phyloP scores from a whole-genome alignment of 2,797 vertebrate species.

The Prionace glauca region DNA sequence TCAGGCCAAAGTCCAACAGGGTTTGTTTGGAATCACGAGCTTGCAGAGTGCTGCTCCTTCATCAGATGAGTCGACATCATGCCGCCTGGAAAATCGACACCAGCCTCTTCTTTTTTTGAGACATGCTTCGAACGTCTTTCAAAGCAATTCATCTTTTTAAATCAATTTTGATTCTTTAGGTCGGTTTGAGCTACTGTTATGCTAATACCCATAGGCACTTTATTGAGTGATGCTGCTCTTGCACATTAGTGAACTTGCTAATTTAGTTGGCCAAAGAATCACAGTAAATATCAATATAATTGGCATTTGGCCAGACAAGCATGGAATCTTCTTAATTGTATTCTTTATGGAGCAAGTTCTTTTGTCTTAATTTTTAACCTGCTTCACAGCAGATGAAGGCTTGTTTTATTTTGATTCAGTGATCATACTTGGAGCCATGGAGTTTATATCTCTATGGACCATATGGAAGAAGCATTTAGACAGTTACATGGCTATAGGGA shows the following conservation, averaged over 20 bases:
- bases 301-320: constrained; percentile 4
- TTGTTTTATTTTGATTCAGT: neutral
- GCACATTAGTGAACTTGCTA: neutral
- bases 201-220: constrained; percentile 3
- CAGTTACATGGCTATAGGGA: too few relatives aligned
- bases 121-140: neutral
- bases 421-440: neutral
- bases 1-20: too few relatives aligned
- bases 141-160: neutral
- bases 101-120: neutral
- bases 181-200: neutral
- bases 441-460: neutral
- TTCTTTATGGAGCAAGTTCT: neutral
- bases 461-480: too few relatives aligned
- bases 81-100: neutral
- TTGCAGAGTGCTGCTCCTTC: too few relatives aligned
- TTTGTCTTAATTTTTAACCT: neutral
- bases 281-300: neutral
- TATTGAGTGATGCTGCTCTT: neutral
- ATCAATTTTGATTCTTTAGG: neutral
- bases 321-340: neutral
- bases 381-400: neutral
- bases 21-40: too few relatives aligned
- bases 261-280: constrained; percentile 23
- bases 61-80: too few relatives aligned